Base-by-base conservation (phyloP, 2,888 invertebrate species). In the Drosophila subquinaria region DNA sequence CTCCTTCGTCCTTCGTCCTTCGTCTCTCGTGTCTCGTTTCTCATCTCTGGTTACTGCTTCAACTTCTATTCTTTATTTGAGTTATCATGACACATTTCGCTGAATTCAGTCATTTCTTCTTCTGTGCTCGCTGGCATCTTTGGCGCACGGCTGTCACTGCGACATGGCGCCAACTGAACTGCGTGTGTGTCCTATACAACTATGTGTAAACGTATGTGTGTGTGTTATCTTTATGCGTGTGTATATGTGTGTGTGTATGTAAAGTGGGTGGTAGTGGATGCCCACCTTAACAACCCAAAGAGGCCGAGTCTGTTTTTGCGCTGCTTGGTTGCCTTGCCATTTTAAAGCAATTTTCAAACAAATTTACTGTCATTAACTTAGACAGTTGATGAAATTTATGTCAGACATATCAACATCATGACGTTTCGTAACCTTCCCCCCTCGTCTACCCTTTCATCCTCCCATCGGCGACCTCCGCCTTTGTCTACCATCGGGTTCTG, bases 81-180 rank as follows among this genome's bases (percentile, higher is more conserved):
- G 90, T 86, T 86, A 86, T 86, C 86, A 90, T 86, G 86, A 86
- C 90, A 86, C 86, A 90, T 86, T 86, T 86, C 89, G 88, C 73
- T 90, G 90, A 79, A 86, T 90, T 90, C 90, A 90, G 89, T 88
- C 88, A 89, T 89, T 89, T 88, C 90, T 82, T 88, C 30, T 30
- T 30, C 85, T 66, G 17, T 53, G 79, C 66, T 82, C 69, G 60
- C 65, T 69, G 69, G 77, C 89, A 69, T 89, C 86, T 85, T 88
- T 82, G 69, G 85, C 76, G 72, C 69, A 82, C 70, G 88, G 72
- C 89, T 89, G 84, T 89, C 84, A 85, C 72, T 70, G 74, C 88
- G 80, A 82, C 88, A 82, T 85, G 84, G 84, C 84, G 84, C 84
- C 90, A 62, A 57, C 62, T 61, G 27, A 74, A 73, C 70, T 70